Evolutionary conservation across 1,140 invertebrate species (phyloP).

Genomic region (Hyphantria cunea): DNA sequence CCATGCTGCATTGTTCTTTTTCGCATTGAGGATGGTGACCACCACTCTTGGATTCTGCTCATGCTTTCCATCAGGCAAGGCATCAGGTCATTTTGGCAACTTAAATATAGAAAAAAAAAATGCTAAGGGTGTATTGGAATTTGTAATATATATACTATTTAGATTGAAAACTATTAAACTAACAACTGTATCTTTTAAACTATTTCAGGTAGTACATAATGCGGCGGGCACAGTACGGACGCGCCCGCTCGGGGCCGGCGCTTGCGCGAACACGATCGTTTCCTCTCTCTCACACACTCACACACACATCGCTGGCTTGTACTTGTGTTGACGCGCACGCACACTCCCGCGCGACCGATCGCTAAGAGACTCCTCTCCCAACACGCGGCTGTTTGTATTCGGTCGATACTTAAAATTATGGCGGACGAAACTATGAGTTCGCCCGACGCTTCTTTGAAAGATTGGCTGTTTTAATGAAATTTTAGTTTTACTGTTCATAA

Average conservation of each 20-base stretch:
- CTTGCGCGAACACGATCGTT: constrained; percentile 1
- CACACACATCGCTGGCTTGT: constrained; percentile 51
- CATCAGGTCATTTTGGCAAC: no score
- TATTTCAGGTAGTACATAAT: neutral
- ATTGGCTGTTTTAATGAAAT: constrained; percentile 7
- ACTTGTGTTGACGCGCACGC: constrained; percentile 35
- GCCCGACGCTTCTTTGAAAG: constrained; percentile 14
- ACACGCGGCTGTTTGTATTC: constrained; percentile 12
- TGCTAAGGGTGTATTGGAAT: no score
- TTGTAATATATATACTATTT: no score
- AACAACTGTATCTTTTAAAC: no score
- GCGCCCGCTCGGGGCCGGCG: neutral
- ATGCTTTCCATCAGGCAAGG: no score
- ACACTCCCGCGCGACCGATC: constrained; percentile 16
- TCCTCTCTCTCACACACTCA: neutral
- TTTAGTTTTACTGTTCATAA: constrained; percentile 9
- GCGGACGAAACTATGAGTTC: neutral
- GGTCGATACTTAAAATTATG: constrained; percentile 3
- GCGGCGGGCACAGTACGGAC: neutral
- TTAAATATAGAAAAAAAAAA: no score
- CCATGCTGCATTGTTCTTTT: no score
- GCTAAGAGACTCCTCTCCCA: constrained; percentile 17
- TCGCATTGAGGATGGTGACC: no score
- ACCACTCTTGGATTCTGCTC: no score
- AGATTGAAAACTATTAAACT: no score